Percentiles rank a stretch among this genome's conserved stretches.
These are phyloP conservation scores for Tauraco erythrolophus DNA, from an alignment of 2,113 vertebrate species.

Conservation along the genomic window DNA sequence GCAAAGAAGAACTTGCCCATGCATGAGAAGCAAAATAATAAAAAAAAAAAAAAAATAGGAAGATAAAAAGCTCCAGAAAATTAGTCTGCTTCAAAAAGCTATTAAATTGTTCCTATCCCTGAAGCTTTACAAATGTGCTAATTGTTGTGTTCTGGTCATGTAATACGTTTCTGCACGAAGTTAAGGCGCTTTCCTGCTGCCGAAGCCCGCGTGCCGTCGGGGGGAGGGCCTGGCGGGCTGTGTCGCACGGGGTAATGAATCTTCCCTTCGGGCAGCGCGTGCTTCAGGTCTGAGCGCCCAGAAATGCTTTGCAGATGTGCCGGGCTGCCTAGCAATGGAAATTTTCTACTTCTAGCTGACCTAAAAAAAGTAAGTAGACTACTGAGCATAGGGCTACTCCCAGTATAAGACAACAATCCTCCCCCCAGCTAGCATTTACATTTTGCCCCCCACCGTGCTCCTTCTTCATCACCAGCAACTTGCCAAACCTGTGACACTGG, in stretches of 20 bases:
- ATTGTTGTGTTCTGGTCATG: conserved; percentile 68
- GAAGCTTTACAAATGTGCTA: conserved; percentile 76
- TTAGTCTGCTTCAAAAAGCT: conserved; percentile 73
- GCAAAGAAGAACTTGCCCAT: conserved; percentile 68
- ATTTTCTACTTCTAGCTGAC: conserved; percentile 71
- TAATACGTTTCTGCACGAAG: conserved; percentile 61
- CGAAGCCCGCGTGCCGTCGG: background rate
- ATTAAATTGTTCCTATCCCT: conserved; percentile 74
- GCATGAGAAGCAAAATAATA: conserved; percentile 65
- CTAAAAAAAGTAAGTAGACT: conserved; percentile 72
- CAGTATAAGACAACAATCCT: conserved; percentile 49
- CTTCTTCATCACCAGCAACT: conserved; percentile 65
- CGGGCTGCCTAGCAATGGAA: conserved; percentile 74
- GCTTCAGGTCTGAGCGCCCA: conserved; percentile 66
- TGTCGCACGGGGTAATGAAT: conserved; percentile 50
- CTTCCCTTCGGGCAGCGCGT: conserved; percentile 67
- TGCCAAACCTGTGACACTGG: conserved; percentile 58
- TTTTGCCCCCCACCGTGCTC: conserved; percentile 58
- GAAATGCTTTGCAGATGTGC: conserved; percentile 66
- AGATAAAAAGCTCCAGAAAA: conserved; percentile 67
- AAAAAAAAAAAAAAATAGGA: conserved; percentile 33
- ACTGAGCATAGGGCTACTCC: conserved; percentile 53
- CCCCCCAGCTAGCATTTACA: conserved; percentile 50
- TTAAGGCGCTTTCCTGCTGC: conserved; percentile 13
- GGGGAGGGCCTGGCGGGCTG: conserved; percentile 3